phyloP scores from a whole-genome alignment of 2,113 vertebrate genomes.

The Misgurnus mizolepis region DNA sequence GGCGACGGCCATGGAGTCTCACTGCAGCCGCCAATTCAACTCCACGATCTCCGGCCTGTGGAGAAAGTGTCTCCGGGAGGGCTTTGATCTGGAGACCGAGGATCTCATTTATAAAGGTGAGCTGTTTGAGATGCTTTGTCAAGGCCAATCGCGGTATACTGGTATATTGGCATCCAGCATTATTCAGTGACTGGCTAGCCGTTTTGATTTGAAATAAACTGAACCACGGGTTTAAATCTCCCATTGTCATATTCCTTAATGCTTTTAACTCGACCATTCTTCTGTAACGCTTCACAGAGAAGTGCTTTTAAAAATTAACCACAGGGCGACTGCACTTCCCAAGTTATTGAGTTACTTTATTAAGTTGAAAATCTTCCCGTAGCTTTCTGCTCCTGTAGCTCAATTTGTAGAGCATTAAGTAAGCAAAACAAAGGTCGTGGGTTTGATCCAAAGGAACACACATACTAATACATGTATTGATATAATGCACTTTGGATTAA shows the following conservation, averaged over 20 bases:
- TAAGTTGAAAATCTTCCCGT: background rate
- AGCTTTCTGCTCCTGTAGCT: too few relatives aligned
- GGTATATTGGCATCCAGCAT: too few relatives aligned
- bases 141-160: background rate
- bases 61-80: constrained; percentile 86
- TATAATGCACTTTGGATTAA: too few relatives aligned
- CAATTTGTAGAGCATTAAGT: too few relatives aligned
- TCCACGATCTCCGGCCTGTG: constrained; percentile 87
- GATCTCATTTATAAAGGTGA: constrained; percentile 87
- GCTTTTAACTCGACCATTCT: background rate
- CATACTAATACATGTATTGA: too few relatives aligned
- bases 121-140: constrained; percentile 29
- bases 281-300: background rate
- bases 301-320: too few relatives aligned
- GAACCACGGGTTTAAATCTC: background rate
- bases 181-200: background rate
- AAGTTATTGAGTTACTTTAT: background rate
- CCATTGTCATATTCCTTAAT: background rate
- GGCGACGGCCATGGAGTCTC: constrained; percentile 80
- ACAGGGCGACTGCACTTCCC: too few relatives aligned
- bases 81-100: constrained; percentile 87
- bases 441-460: too few relatives aligned
- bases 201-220: background rate
- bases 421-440: too few relatives aligned
- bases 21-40: constrained; percentile 87